Conservation (phyloP, 2,888 invertebrate species). For the Scaptomyza parva region DNA sequence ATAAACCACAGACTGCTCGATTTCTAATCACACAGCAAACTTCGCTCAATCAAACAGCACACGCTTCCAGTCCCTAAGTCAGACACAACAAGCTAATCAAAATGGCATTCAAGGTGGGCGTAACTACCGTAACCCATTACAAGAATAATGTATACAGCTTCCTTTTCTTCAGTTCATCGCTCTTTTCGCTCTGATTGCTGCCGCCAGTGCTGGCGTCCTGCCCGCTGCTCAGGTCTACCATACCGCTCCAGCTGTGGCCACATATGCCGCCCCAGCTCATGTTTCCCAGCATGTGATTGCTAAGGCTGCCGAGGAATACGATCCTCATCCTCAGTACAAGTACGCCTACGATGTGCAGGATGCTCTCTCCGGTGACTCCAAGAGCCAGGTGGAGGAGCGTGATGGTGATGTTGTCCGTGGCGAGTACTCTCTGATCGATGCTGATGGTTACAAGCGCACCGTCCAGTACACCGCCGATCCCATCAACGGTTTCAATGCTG, state of each 20-base stretch:
- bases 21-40: constrained; percentile 66
- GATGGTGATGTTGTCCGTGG: constrained; percentile 84
- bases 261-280: constrained; percentile 53
- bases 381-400: constrained; percentile 83
- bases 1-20: constrained; percentile 43
- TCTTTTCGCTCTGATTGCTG: constrained; percentile 69
- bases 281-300: constrained; percentile 69
- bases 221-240: constrained; percentile 65
- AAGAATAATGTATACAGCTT: not conserved
- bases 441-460: constrained; percentile 83
- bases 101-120: constrained; percentile 81
- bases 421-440: constrained; percentile 83
- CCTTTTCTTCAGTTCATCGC: constrained; percentile 61
- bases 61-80: constrained; percentile 33
- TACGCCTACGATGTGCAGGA: constrained; percentile 83
- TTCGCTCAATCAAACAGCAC: constrained; percentile 40
- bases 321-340: constrained; percentile 83
- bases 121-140: not conserved
- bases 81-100: constrained; percentile 41
- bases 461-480: constrained; percentile 83
- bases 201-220: constrained; percentile 70
- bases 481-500: constrained; percentile 83
- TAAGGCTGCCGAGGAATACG: constrained; percentile 77
- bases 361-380: constrained; percentile 82
- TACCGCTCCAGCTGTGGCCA: constrained; percentile 50